Percentiles rank a stretch among this genome's conserved stretches.
Conservation (phyloP, 1,140 invertebrate species). For the Triops longicaudatus region DNA sequence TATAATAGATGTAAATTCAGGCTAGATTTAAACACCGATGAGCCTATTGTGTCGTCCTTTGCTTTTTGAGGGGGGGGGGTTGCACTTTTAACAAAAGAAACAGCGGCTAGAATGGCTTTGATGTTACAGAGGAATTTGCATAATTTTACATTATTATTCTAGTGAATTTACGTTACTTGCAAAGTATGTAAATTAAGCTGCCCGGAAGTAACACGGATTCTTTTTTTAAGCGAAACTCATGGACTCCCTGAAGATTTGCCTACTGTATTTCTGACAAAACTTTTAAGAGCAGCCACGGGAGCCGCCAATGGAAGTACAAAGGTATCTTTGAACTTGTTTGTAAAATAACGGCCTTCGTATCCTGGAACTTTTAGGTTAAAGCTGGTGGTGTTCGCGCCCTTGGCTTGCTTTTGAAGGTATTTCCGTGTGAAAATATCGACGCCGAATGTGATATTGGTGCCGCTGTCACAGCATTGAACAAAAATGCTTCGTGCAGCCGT, state of each 20-base stretch:
- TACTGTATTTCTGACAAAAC: constrained; percentile 53
- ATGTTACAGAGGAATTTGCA: too few relatives aligned
- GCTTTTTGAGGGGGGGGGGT: too few relatives aligned
- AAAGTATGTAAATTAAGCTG: too few relatives aligned
- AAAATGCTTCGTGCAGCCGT: constrained; percentile 54
- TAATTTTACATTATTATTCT: too few relatives aligned
- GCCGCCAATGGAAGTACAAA: constrained; percentile 64
- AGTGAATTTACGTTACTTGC: too few relatives aligned
- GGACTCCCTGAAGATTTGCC: constrained; percentile 54
- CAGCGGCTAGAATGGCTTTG: too few relatives aligned
- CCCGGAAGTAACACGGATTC: too few relatives aligned
- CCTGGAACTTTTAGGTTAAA: constrained; percentile 44
- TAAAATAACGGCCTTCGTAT: neutral
- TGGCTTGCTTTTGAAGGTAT: constrained; percentile 61
- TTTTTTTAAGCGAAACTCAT: constrained; percentile 33
- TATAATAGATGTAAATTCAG: too few relatives aligned
- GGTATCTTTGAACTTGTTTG: constrained; percentile 37
- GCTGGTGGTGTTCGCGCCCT: constrained; percentile 68
- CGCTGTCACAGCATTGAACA: constrained; percentile 51
- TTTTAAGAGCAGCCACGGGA: constrained; percentile 55
- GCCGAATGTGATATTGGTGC: constrained; percentile 45
- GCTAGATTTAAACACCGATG: too few relatives aligned
- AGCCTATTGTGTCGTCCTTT: too few relatives aligned
- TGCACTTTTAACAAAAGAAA: too few relatives aligned
- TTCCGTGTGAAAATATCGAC: constrained; percentile 42